Evolutionary conservation across 2,888 invertebrate species (phyloP).

Genomic region (Lasioglossum morio): DNA sequence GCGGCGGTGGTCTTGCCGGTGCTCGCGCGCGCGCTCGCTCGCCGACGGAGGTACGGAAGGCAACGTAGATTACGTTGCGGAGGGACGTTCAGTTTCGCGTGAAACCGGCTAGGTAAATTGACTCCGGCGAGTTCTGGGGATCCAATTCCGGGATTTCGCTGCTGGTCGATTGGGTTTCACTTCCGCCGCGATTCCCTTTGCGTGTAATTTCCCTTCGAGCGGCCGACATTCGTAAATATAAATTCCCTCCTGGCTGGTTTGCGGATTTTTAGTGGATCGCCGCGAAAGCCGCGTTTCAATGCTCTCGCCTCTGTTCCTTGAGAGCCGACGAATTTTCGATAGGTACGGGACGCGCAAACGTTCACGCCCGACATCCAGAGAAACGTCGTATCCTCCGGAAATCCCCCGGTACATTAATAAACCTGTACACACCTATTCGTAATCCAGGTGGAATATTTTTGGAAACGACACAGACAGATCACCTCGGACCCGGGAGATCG

Average conservation of each 20-base stretch:
- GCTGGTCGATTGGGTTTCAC: constrained; percentile 71
- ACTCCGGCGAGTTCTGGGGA: constrained; percentile 68
- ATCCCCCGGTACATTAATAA: not conserved
- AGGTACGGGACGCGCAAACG: not conserved
- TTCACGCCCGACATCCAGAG: not conserved
- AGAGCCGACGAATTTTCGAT: not conserved
- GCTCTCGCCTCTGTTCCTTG: not conserved
- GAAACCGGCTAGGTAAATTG: constrained; percentile 69
- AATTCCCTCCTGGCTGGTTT: constrained; percentile 26
- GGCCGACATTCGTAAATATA: constrained; percentile 51
- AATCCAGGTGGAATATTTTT: not conserved
- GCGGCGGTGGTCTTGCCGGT: not conserved
- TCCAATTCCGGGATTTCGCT: constrained; percentile 68
- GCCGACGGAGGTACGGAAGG: constrained; percentile 16
- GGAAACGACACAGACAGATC: not conserved
- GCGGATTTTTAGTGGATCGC: constrained; percentile 8
- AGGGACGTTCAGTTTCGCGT: constrained; percentile 64
- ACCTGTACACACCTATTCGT: not conserved
- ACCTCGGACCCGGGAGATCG: not conserved
- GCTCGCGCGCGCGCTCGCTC: not conserved
- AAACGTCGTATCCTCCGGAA: not conserved
- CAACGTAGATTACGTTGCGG: constrained; percentile 49
- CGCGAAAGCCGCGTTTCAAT: constrained; percentile 9
- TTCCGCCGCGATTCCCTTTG: constrained; percentile 70
- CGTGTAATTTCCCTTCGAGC: constrained; percentile 64